These are phyloP conservation scores for Phrixothrix hirtus DNA, from an alignment of 2,888 invertebrate species.

Conservation along the genomic window DNA sequence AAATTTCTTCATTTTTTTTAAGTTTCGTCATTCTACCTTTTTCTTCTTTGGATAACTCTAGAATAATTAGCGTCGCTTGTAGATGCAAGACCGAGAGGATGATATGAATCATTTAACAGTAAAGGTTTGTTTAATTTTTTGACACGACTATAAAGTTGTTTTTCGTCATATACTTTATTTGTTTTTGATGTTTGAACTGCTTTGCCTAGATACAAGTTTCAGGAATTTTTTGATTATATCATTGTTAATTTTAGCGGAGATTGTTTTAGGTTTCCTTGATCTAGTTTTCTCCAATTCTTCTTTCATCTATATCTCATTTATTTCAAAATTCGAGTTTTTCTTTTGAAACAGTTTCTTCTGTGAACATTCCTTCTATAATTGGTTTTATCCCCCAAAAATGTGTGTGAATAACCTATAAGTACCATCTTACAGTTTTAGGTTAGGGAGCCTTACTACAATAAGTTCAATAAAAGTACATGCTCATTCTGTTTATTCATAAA, in stretches of 20 bases:
- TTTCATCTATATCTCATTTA: background rate
- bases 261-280: background rate
- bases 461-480: no score
- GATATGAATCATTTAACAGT: background rate
- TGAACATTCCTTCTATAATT: no score
- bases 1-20: no score
- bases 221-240: background rate
- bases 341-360: conserved; percentile 38
- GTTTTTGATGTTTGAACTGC: background rate
- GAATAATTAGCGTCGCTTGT: background rate
- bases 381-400: conserved; percentile 31
- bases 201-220: background rate
- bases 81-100: background rate
- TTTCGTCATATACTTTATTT: background rate
- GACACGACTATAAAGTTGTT: background rate
- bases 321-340: background rate
- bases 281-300: background rate
- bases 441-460: conserved; percentile 46
- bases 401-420: conserved; percentile 47
- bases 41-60: background rate
- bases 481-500: no score
- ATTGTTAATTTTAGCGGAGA: background rate
- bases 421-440: conserved; percentile 44
- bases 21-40: background rate
- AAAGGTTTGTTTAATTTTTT: no score